These are phyloP conservation scores for Sarcophaga peregrina DNA, from an alignment of 1,140 invertebrate genomes.

Conservation along the genomic window DNA sequence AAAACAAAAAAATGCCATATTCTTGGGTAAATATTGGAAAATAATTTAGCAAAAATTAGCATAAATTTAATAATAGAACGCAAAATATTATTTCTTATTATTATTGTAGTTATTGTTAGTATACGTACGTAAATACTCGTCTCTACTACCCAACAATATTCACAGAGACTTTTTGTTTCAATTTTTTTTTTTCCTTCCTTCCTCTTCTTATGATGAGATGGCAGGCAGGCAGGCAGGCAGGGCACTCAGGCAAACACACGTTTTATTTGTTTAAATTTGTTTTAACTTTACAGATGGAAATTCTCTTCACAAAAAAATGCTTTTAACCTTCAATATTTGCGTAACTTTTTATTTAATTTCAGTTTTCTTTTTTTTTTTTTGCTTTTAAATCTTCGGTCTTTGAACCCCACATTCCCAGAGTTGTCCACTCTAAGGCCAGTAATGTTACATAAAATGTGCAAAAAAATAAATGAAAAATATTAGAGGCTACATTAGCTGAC, in stretches of 20 bases:
- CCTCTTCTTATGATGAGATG: not conserved
- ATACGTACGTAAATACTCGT: not conserved
- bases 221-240: not conserved
- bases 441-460: no score
- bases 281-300: no score
- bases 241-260: not conserved
- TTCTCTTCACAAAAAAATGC: no score
- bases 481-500: no score
- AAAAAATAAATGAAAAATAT: no score
- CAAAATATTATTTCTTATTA: not conserved
- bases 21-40: not conserved
- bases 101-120: not conserved
- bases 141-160: not conserved
- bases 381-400: no score
- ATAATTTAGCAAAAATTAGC: not conserved
- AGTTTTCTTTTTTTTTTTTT: no score
- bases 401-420: no score
- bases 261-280: no score
- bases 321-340: no score
- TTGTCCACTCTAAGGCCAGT: no score
- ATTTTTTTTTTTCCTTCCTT: not conserved
- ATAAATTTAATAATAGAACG: constrained; percentile 2
- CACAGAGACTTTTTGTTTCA: not conserved
- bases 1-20: not conserved
- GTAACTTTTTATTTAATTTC: no score